Base-by-base conservation (phyloP, 2,888 invertebrate genomes). In the Agrilus mali region DNA sequence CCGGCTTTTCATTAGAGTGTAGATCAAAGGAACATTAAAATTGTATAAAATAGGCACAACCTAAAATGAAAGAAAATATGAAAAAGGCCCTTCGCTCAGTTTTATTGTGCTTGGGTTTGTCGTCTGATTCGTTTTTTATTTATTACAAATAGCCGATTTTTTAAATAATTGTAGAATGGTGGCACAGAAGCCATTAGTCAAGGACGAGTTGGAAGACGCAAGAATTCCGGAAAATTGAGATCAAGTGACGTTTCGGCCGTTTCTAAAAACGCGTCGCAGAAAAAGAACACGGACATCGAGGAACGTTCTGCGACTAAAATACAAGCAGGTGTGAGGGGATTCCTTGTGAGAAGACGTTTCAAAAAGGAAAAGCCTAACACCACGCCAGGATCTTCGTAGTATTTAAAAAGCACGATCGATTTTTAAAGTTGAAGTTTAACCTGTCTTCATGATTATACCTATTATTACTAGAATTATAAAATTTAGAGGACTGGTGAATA, bases 291-390 rank as follows among this genome's bases (percentile, higher is more conserved):
- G 3, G 58, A 64, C 15, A 36, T 67, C 20, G 63, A 65, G 46
- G 64, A 68, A 52, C 58, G 60, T 48, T 67, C 67, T 1, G 74
- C 74, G 2, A 72, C 72, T 2, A 74, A 72, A 56, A 74, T 74
- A 43, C 74, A 74, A 56, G 74, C 74, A 0, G 71, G 73, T 1
- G 62, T 74, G 5, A 64, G 74, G 10, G 74, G 74, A 5, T 74
- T 70, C 53, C 60, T 74, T 22, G 73, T 72, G 7, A 61, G 74
- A 38, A 68, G 71, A 54, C 60, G 69, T 41, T 70, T 71, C 44
- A 67, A 69, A 50, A 66, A 66, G 46, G 45, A 27, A 22, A 53
- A 51, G 41, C 15, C 45, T 7, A 31, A 41, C 14, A 35, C 14
- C 8, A 36, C 31, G 31, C 33, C 38, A 13, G 46, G 40, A 36